These are phyloP conservation scores for Zootoca vivipara DNA, from an alignment of 2,113 vertebrate genomes.

Conservation along the genomic window DNA sequence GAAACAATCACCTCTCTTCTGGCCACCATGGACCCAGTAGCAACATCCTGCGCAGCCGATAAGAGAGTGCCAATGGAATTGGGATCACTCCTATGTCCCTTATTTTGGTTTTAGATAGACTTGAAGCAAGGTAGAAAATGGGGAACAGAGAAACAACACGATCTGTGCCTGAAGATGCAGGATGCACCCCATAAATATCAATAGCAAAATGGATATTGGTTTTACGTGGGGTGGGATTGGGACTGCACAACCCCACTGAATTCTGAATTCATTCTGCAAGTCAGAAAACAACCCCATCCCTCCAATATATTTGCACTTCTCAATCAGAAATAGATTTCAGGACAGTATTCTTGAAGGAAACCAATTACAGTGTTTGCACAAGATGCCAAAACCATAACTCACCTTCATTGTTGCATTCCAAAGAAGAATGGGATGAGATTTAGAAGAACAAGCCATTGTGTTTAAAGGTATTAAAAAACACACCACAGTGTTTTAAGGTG, in stretches of 20 bases:
- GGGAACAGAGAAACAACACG: not conserved
- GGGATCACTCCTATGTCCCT: not conserved
- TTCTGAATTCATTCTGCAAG: slow-evolving; percentile 1
- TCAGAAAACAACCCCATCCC: not conserved
- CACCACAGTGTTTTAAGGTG: not conserved
- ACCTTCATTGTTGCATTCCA: slow-evolving; percentile 16
- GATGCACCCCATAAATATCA: not conserved
- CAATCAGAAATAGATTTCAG: slow-evolving; percentile 14
- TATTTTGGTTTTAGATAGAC: not conserved
- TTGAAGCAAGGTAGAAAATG: not conserved
- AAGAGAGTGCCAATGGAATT: not conserved
- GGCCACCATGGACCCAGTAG: not conserved
- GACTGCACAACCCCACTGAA: not conserved
- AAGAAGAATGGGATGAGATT: slow-evolving; percentile 19
- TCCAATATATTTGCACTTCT: not conserved
- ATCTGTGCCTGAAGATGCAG: not conserved
- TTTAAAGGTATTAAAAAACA: slow-evolving; percentile 10
- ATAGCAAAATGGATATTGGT: not conserved
- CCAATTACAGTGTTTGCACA: slow-evolving; percentile 28
- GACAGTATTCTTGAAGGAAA: not conserved
- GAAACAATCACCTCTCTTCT: not conserved
- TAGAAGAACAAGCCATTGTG: slow-evolving; percentile 17
- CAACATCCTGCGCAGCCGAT: not conserved
- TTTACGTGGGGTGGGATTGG: not conserved
- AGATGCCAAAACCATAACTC: not conserved